Evolutionary conservation across 2,113 vertebrate species (phyloP), one percentile per base, ranked within the genome.

Genomic region (Coptodon bakossiorum): DNA sequence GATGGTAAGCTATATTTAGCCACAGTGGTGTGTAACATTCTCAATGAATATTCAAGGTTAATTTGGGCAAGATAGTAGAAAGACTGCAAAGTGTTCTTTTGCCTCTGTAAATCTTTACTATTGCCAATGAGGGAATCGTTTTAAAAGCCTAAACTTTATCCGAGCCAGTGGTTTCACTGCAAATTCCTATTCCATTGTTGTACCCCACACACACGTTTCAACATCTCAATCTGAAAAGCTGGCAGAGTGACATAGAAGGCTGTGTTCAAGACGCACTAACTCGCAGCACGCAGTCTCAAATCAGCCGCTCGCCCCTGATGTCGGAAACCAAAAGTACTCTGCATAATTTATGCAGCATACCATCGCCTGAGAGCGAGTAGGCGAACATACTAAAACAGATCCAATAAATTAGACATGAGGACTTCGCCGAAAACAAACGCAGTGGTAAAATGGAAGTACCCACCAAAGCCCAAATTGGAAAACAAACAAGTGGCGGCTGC

Each of bases 331-430:
- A 92, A 91, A 88, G 85, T 71, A 85, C 80, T 85, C 79, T 96
- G 82, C 92, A 95, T 95, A 92, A 95, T 94, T 95, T 94, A 96
- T 86, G 90, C 83, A 80, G 90, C 59, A 31, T n/a, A 31, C 80
- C 89, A 79, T 91, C 29, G 88, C 73, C 80, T 76, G 88, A 89
- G 86, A 94, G 90, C 24, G 12, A 85, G 85, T 10, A 54, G 40
- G 82, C 50, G 59, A 90, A 87, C 85, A 87, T 53, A 82, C 88
- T 82, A 86, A 90, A 93, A 89, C 91, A 91, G 87, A 80, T 83
- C 86, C 89, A 53, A 83, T 95, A 91, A 95, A 95, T 94, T 91
- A 94, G 82, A 90, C 85, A 95, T 90, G 90, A 93, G 87, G 78
- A 83, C 85, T 87, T 85, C 76, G 83, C 80, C 5, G 45, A 80